Conservation (phyloP, 1,140 invertebrate species). For the Harpegnathos saltator region DNA sequence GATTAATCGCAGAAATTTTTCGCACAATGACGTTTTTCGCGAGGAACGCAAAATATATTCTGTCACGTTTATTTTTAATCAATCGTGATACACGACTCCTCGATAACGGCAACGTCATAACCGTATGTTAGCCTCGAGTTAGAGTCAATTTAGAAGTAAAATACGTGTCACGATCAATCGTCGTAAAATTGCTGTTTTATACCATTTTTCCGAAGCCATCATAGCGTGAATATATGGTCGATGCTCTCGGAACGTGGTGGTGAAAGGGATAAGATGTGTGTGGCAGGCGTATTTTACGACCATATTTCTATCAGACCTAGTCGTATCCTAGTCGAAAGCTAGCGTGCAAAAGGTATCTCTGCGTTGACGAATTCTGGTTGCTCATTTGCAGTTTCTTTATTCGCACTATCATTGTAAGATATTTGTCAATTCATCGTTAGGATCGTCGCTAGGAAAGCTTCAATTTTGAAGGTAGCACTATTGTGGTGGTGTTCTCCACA, state of each 20-base stretch:
- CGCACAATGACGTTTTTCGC: too few species aligned
- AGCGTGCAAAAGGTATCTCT: conserved; percentile 41
- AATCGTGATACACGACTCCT: background rate
- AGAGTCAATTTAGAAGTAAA: conserved; percentile 34
- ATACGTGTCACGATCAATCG: conserved; percentile 57
- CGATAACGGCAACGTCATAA: conserved; percentile 11
- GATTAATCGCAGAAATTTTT: background rate
- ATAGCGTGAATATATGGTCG: conserved; percentile 46
- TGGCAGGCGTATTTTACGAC: conserved; percentile 54
- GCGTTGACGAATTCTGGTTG: conserved; percentile 38
- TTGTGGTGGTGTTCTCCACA: conserved; percentile 55
- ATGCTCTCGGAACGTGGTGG: conserved; percentile 32
- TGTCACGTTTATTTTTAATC: conserved; percentile 1
- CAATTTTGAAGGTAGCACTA: conserved; percentile 61
- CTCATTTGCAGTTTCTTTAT: conserved; percentile 3
- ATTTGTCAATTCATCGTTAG: conserved; percentile 34
- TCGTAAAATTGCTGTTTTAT: conserved; percentile 51
- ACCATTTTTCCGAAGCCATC: conserved; percentile 44
- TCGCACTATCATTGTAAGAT: conserved; percentile 29
- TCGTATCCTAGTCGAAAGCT: conserved; percentile 30
- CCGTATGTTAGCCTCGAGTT: conserved; percentile 43
- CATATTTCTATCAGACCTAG: conserved; percentile 49
- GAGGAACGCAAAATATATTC: background rate
- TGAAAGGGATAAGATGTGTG: conserved; percentile 60
- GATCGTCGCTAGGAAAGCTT: conserved; percentile 56